These are phyloP conservation scores for Emydura subglobosa DNA, from an alignment of 2,113 vertebrate species.

Conservation along the genomic window DNA sequence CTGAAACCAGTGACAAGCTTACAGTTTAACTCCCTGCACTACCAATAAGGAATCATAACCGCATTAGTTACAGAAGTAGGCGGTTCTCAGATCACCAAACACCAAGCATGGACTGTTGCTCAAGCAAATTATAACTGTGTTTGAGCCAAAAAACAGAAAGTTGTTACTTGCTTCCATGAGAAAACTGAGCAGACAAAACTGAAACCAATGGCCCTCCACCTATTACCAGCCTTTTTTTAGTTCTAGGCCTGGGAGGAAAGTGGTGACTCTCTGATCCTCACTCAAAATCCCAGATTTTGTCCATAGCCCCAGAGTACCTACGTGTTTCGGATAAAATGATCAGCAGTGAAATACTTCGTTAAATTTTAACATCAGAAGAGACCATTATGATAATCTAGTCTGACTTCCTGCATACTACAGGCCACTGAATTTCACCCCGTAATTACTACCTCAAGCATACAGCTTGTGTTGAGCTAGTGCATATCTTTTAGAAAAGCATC, in stretches of 20 bases:
- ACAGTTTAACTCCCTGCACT: neutral
- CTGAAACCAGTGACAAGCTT: neutral
- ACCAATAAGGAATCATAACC: neutral
- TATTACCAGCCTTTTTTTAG: neutral
- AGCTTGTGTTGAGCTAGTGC: neutral
- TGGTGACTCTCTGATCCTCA: too few species aligned
- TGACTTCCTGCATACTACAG: too few species aligned
- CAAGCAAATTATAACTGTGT: neutral
- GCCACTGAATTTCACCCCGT: too few species aligned
- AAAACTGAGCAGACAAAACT: too few species aligned
- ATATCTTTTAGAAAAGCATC: neutral
- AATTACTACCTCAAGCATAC: neutral
- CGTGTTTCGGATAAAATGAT: too few species aligned
- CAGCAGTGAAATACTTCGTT: too few species aligned
- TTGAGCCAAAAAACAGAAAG: neutral
- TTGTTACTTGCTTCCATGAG: neutral
- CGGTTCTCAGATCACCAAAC: neutral
- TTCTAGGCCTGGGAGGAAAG: neutral
- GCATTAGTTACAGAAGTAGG: neutral
- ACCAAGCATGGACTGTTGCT: neutral
- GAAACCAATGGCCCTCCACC: neutral
- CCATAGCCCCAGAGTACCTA: too few species aligned
- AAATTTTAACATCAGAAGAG: too few species aligned
- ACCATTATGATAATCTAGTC: too few species aligned
- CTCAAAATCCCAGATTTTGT: too few species aligned